Conservation (phyloP, 2,888 invertebrate species). For the Lasioglossum vierecki region DNA sequence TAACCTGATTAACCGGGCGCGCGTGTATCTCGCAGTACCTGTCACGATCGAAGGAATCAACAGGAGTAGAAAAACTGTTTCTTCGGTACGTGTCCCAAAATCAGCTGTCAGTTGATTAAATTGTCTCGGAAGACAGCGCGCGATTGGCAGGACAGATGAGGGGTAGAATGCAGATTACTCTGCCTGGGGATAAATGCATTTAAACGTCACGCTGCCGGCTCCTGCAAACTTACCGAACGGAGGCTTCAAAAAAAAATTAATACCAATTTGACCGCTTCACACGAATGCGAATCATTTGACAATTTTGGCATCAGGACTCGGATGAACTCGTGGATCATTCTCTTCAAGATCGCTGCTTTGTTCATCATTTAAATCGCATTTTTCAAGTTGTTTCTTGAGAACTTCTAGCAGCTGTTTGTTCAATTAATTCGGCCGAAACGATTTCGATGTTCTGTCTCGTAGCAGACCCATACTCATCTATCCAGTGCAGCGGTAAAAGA, state of each 20-base stretch:
- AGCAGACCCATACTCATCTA: not conserved
- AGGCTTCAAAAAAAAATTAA: not conserved
- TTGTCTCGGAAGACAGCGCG: not conserved
- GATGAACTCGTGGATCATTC: no score
- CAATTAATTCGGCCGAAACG: not conserved
- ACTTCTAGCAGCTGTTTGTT: not conserved
- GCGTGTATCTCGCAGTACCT: not conserved
- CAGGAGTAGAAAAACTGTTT: not conserved
- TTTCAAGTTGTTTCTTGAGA: no score
- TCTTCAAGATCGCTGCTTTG: not conserved
- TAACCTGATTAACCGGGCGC: not conserved
- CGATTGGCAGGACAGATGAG: conserved; percentile 2
- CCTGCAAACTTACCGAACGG: not conserved
- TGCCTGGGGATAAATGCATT: not conserved
- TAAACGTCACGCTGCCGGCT: not conserved
- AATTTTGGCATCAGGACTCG: not conserved
- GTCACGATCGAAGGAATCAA: not conserved
- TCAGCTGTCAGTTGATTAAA: conserved; percentile 12
- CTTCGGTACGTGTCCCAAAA: not conserved
- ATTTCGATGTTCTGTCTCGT: not conserved
- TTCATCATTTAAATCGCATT: not conserved
- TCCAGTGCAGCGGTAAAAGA: not conserved
- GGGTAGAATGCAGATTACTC: conserved; percentile 3
- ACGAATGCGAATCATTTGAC: not conserved
- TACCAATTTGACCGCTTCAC: not conserved